A percentile compares a stretch with the other conserved stretches of the same genome.
Conservation (phyloP, 2,888 invertebrate species). For the Noctua comes region DNA sequence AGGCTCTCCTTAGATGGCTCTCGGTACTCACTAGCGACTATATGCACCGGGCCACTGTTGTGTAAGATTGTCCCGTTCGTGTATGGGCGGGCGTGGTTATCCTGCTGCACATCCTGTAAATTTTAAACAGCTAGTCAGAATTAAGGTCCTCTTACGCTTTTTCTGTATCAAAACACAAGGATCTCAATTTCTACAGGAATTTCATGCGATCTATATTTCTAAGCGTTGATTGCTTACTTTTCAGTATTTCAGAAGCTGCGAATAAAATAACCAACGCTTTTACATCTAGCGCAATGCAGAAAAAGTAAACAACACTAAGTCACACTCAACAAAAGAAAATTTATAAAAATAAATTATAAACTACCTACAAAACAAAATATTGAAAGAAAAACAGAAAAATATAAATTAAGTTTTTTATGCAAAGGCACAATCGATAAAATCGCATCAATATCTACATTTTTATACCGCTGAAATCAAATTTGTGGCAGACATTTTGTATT, state of each 20-base stretch:
- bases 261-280: conserved; percentile 31
- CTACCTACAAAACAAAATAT: conserved; percentile 7
- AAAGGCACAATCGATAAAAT: conserved; percentile 7
- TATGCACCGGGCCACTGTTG: conserved; percentile 84
- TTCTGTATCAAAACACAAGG: background rate
- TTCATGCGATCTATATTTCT: conserved; percentile 45
- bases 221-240: conserved; percentile 39
- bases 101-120: conserved; percentile 85
- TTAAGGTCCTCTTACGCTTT: background rate
- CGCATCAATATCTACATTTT: conserved; percentile 3
- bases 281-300: conserved; percentile 31
- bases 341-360: background rate
- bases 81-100: conserved; percentile 84
- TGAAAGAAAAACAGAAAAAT: background rate
- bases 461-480: conserved; percentile 48
- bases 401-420: background rate
- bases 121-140: background rate
- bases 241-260: conserved; percentile 13
- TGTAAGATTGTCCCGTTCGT: conserved; percentile 85
- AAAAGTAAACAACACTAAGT: conserved; percentile 30
- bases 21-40: conserved; percentile 83
- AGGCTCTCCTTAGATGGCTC: conserved; percentile 76
- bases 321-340: conserved; percentile 24
- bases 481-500: background rate
- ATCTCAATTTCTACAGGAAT: conserved; percentile 28